phyloP scores from a whole-genome alignment of 2,888 invertebrate species.

The Synanthedon tipuliformis region DNA sequence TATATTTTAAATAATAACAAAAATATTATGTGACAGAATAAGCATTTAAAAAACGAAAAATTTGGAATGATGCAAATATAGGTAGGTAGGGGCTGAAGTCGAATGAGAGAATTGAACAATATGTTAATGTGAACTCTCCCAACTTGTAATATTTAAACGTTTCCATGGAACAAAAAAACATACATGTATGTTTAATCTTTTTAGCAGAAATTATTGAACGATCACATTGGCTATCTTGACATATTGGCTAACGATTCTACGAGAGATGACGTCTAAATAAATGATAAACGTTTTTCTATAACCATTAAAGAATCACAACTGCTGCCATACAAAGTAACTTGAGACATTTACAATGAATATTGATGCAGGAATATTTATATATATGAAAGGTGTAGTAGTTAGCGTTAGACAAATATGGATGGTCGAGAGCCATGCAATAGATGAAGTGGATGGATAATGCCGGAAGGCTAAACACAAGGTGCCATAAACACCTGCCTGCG shows the following conservation, averaged over 20 bases:
- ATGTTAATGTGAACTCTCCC: too few relatives aligned
- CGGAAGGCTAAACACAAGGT: slow-evolving; percentile 57
- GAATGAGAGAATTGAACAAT: too few relatives aligned
- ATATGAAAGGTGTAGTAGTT: slow-evolving; percentile 1
- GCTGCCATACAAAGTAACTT: slow-evolving; percentile 27
- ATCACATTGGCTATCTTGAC: not conserved
- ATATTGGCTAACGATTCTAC: not conserved
- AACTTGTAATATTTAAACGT: too few relatives aligned
- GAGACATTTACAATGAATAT: slow-evolving; percentile 10
- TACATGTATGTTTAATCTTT: too few relatives aligned
- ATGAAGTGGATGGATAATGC: slow-evolving; percentile 43
- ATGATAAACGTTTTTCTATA: not conserved
- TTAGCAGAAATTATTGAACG: not conserved
- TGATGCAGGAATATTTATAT: slow-evolving; percentile 3
- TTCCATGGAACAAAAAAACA: too few relatives aligned
- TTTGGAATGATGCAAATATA: too few relatives aligned
- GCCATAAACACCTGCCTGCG: slow-evolving; percentile 44
- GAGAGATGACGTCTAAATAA: not conserved
- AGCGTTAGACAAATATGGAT: slow-evolving; percentile 10
- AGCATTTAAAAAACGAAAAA: too few relatives aligned
- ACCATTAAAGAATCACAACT: slow-evolving; percentile 29
- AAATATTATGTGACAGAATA: too few relatives aligned
- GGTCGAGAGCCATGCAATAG: slow-evolving; percentile 22
- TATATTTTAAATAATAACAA: too few relatives aligned
- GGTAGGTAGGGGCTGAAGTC: too few relatives aligned